Evolutionary conservation across 2,113 vertebrate genomes (phyloP), one percentile per base, ranked within the genome.

Genomic region (Campylomormyrus numenius): DNA sequence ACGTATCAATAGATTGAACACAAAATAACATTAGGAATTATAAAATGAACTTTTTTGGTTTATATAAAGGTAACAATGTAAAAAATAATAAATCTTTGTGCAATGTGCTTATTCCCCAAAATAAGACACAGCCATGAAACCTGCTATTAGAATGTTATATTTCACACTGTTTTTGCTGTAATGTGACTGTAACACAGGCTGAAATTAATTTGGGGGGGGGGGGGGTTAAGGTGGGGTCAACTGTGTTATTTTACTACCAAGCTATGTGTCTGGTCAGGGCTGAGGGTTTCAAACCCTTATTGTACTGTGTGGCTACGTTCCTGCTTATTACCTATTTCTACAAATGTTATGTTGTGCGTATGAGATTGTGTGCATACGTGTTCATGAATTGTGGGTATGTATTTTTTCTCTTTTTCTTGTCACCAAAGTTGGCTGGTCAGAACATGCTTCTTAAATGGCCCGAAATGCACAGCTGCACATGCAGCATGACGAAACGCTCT

Each of bases 11-110:
- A 94, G 91, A 92, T 88, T 92, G 92, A 93, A 95, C 93, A 92
- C 92, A 85, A 95, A 95, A 94, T 93, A 94, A 94, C 94, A 93
- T 92, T 94, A 92, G 93, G 93, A 95, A 89, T 91, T 85, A 91
- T 90, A 92, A 31, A 31, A 80, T 15, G 31, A 42, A 80, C 15
- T 19, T 80, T 77, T 80, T 80, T 87, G 88, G 90, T 56, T 56
- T 88, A 66, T 89, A 93, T 92, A 87, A 91, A 89, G 92, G 31
- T 94, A 94, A 94, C 86, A 90, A 91, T 70, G 10, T 35, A 90
- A 80, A 31, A 70, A 70, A 70, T 13, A 70, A 31, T 13, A 70
- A 19, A 42, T 39, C 74, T 17, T 80, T 80, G 74, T 80, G 74
- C 31, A 80, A 80, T 80, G n/a, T 80, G 35, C 74, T 17, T 19